Conservation (phyloP, 2,113 vertebrate genomes). For the Crotophaga sulcirostris region DNA sequence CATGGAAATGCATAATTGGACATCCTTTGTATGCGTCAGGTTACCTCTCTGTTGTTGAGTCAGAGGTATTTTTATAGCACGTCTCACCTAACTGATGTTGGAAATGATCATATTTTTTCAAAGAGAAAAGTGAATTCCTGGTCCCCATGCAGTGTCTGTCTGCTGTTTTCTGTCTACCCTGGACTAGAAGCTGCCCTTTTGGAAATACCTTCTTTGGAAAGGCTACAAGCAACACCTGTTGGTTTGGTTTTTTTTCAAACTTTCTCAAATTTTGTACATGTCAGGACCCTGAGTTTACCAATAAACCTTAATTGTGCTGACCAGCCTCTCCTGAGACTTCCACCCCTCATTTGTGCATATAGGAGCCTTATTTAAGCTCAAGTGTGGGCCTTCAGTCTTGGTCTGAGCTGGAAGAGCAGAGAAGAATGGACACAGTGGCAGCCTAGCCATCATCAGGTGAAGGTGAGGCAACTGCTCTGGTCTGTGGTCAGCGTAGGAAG, state of each 20-base stretch:
- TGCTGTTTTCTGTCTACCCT: neutral
- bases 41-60: neutral
- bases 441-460: rapidly evolving
- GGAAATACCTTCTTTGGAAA: neutral
- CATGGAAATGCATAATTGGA: neutral
- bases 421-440: rapidly evolving
- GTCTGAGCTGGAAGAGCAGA: neutral
- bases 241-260: neutral
- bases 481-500: too few species aligned
- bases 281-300: neutral
- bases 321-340: neutral
- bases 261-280: neutral
- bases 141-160: neutral
- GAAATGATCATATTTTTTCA: neutral
- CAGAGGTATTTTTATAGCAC: neutral
- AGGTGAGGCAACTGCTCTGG: neutral
- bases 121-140: neutral
- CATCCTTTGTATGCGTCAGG: neutral
- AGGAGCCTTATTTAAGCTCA: neutral
- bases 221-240: neutral
- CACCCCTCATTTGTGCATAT: neutral
- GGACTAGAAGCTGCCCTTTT: neutral
- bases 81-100: neutral
- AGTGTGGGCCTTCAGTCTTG: rapidly evolving
- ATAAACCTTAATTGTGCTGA: neutral